Evolutionary conservation across 1,140 invertebrate genomes (phyloP).

Genomic region (Rhynchophorus ferrugineus): DNA sequence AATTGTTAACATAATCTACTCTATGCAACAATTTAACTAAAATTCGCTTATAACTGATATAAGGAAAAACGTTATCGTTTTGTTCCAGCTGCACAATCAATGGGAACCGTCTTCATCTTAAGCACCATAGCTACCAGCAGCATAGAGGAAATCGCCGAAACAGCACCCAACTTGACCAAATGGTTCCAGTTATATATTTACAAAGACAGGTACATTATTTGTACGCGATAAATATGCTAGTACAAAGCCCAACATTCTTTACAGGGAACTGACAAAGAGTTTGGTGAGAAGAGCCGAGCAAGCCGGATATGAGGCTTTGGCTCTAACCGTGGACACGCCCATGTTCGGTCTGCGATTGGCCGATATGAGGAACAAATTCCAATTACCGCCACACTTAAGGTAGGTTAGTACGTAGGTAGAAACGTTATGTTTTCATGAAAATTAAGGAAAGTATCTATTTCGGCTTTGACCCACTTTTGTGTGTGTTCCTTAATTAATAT

Average conservation of each 20-base stretch:
- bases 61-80: too few species aligned
- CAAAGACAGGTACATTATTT: slow-evolving; percentile 54
- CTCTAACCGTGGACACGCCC: slow-evolving; percentile 85
- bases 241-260: slow-evolving; percentile 22
- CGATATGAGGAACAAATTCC: slow-evolving; percentile 79
- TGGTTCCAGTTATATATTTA: slow-evolving; percentile 93
- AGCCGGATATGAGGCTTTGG: slow-evolving; percentile 80
- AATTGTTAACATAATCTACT: too few species aligned
- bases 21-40: too few species aligned
- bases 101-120: slow-evolving; percentile 70
- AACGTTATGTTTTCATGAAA: neutral
- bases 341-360: slow-evolving; percentile 72
- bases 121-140: slow-evolving; percentile 83
- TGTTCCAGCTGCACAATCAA: slow-evolving; percentile 63
- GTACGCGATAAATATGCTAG: neutral
- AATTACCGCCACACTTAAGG: slow-evolving; percentile 70
- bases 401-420: too few species aligned
- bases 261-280: slow-evolving; percentile 60
- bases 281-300: slow-evolving; percentile 74
- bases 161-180: slow-evolving; percentile 65
- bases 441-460: neutral
- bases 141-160: slow-evolving; percentile 77
- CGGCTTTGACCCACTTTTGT: neutral
- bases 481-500: too few species aligned
- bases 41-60: too few species aligned